Base-by-base conservation (phyloP, 30 jellyfish, hydroid and myxozoan species). In the Turritopsis dohrnii region DNA sequence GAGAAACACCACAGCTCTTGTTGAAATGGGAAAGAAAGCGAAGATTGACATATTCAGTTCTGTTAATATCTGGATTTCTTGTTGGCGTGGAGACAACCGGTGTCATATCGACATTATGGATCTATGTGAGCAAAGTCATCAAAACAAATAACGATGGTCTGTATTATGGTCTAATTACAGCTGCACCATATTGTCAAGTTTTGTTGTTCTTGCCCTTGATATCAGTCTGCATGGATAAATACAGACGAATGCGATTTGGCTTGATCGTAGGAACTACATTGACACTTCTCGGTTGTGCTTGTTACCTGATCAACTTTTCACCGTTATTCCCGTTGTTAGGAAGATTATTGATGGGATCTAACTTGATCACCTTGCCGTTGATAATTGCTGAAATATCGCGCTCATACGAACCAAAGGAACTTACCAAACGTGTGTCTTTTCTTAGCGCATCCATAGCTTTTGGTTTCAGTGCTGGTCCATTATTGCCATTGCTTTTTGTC, bases 11-110 rank as follows among this genome's bases (percentile, higher is more conserved):
- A 41, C 9, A 41, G 13, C 13, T 41, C 13, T 3, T 19, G 77
- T 69, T 69, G 30, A 23, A 69, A 69, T 69, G 77, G 77, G 19
- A 69, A 69, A 69, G 30, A 27, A 69, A 69, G 19, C 77, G 77
- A 69, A 69, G 31, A 69, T 7, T 27, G 30, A 69, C 77, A 19
- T 69, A 0, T 69, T 0, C 19, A 7, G 77, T 69, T 69, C 8
- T 69, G 9, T 0, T 1, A 19, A 0, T 69, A 0, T 69, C 30
- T 9, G 16, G 19, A 9, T 69, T 69, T 69, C 23, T 69, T 69
- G 30, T 69, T 69, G 77, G 77, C 30, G 0, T 69, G 17, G 77
- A 69, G 19, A 23, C 19, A 27, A 27, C 31, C 8, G 28, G 77
- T 8, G 30, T 69, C 23, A 69, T n/a, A 23, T 23, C 77, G 30